phyloP scores from a whole-genome alignment of 2,797 vertebrate genomes.

The Ctenopoma kingsleyae region DNA sequence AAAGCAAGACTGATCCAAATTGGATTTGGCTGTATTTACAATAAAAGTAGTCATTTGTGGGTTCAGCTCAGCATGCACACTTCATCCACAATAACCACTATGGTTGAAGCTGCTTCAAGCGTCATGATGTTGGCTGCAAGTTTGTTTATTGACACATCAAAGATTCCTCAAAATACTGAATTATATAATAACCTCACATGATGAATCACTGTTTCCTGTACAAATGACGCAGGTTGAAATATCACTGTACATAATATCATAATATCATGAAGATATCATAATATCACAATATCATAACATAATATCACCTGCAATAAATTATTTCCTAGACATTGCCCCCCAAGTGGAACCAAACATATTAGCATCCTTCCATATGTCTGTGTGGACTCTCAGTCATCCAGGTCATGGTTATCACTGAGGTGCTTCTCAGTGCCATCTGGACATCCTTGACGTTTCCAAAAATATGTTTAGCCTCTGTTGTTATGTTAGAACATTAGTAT shows the following conservation, averaged over 20 bases:
- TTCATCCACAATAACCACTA: background rate
- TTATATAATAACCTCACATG: background rate
- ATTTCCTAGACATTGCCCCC: background rate
- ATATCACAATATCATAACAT: too few relatives aligned
- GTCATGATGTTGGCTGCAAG: background rate
- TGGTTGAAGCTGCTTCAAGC: background rate
- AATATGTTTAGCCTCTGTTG: too few relatives aligned
- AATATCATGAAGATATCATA: too few relatives aligned
- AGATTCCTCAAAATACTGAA: background rate
- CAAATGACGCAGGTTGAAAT: background rate
- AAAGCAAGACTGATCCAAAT: conserved; percentile 5
- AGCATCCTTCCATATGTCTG: too few relatives aligned
- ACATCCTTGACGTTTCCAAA: too few relatives aligned
- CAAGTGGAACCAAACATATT: too few relatives aligned
- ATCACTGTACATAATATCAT: too few relatives aligned
- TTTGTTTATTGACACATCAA: conserved; percentile 10
- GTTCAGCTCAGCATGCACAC: background rate
- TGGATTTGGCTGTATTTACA: conserved; percentile 23
- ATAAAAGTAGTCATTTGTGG: conserved; percentile 8
- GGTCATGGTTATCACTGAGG: too few relatives aligned
- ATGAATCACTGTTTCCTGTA: background rate
- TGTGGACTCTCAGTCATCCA: too few relatives aligned
- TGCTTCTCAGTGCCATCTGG: too few relatives aligned
- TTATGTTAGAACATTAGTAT: background rate
- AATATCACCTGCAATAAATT: background rate